A percentile compares a stretch with the other conserved stretches of the same genome.
Evolutionary conservation across 2,797 vertebrate genomes (phyloP).

Genomic region (Paratrypauchen microcephalus): DNA sequence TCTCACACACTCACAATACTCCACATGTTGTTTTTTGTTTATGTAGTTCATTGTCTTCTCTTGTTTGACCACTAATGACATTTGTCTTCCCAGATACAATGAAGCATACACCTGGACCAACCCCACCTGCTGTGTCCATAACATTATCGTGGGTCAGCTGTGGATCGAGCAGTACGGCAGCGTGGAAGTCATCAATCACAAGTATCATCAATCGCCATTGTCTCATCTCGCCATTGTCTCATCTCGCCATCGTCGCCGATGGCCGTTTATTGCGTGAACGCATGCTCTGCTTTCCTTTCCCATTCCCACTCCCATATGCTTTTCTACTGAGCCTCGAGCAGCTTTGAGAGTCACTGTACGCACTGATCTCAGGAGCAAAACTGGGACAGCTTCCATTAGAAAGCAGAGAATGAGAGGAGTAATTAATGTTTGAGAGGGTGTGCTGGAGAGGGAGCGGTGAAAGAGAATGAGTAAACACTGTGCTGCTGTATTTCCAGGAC

Average conservation of each 20-base stretch:
- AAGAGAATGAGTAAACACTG: constrained; percentile 53
- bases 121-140: constrained; percentile 96
- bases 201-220: constrained; percentile 78
- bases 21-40: too few species aligned
- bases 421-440: constrained; percentile 58
- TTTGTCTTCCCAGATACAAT: constrained; percentile 78
- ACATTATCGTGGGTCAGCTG: constrained; percentile 96
- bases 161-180: constrained; percentile 99
- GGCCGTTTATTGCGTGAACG: constrained; percentile 11
- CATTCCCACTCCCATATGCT: not conserved
- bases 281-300: not conserved
- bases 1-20: not conserved
- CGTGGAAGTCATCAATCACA: constrained; percentile 95
- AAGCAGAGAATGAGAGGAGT: constrained; percentile 36
- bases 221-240: not conserved
- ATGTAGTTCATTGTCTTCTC: not conserved
- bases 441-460: constrained; percentile 30
- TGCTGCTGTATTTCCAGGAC: constrained; percentile 81
- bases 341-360: constrained; percentile 50
- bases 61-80: not conserved
- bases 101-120: constrained; percentile 99
- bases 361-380: constrained; percentile 61
- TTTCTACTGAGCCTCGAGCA: constrained; percentile 31
- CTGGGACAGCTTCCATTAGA: constrained; percentile 52
- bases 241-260: not conserved